These are phyloP conservation scores for Coracias cyanogaster DNA, from an alignment of 2,797 vertebrate genomes.

Conservation along the genomic window DNA sequence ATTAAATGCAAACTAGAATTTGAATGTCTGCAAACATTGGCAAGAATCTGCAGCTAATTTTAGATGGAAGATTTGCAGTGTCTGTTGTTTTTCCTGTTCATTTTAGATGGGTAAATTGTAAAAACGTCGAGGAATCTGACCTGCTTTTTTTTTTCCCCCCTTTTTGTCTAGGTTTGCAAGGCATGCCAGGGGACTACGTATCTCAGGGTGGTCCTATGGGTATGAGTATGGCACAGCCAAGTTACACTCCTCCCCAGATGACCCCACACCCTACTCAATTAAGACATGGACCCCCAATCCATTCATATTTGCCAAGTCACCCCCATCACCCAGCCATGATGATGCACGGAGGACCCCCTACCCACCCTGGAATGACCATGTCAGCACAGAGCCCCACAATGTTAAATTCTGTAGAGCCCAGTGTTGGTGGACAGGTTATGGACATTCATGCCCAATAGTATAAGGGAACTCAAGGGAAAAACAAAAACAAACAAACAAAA, in stretches of 20 bases:
- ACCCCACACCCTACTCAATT: conserved; percentile 90
- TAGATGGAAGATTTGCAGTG: conserved; percentile 85
- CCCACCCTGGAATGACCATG: conserved; percentile 92
- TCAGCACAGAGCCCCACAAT: conserved; percentile 93
- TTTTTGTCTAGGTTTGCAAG: conserved; percentile 91
- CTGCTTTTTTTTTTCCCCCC: conserved; percentile 68
- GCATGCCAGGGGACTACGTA: conserved; percentile 95
- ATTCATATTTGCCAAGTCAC: conserved; percentile 90
- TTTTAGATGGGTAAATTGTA: conserved; percentile 81
- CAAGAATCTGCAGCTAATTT: conserved; percentile 86
- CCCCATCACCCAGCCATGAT: conserved; percentile 92
- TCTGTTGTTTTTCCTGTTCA: conserved; percentile 82
- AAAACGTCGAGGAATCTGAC: conserved; percentile 79
- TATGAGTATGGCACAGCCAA: conserved; percentile 96
- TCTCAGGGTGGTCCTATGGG: conserved; percentile 98
- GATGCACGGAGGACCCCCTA: conserved; percentile 95
- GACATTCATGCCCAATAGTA: conserved; percentile 94
- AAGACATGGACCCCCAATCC: conserved; percentile 90
- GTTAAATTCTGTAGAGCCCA: conserved; percentile 91
- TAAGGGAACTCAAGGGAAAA: conserved; percentile 92
- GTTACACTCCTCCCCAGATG: conserved; percentile 93
- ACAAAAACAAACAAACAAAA: conserved; percentile 24
- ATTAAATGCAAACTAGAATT: conserved; percentile 87
- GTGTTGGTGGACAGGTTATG: conserved; percentile 91
- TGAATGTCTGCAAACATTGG: conserved; percentile 87